phyloP scores from a whole-genome alignment of 2,113 vertebrate species.

The Pristiophorus japonicus region DNA sequence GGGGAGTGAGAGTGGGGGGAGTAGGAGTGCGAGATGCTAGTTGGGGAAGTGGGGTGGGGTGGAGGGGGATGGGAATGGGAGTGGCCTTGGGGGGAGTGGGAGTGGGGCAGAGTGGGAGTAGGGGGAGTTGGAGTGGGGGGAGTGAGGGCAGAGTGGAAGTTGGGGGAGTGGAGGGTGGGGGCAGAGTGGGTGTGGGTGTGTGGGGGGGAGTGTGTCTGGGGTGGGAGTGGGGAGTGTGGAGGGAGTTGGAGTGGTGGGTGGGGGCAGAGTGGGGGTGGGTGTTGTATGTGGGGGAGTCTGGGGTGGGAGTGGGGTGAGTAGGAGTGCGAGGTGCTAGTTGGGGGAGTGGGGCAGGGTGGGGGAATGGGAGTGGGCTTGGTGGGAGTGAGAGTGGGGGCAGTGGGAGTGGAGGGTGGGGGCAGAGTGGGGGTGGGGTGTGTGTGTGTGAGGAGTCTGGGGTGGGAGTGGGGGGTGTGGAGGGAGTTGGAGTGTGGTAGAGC shows the following conservation, averaged over 20 bases:
- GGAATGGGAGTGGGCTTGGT: background rate
- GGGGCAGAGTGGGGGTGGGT: background rate
- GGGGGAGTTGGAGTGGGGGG: background rate
- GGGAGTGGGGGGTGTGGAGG: too few species aligned
- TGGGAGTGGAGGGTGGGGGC: rapidly evolving
- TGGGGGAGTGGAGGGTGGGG: background rate
- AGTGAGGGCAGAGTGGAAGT: too few species aligned
- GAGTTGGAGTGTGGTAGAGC: too few species aligned
- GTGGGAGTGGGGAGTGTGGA: background rate
- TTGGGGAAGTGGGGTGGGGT: background rate
- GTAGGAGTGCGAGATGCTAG: background rate
- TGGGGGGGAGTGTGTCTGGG: background rate
- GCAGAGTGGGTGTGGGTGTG: background rate
- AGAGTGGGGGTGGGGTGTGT: background rate
- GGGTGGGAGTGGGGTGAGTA: background rate
- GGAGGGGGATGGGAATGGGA: background rate
- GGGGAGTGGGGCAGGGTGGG: background rate
- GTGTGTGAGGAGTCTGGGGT: background rate
- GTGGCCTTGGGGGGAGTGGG: background rate
- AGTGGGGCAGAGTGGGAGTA: background rate
- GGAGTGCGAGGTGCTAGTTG: background rate
- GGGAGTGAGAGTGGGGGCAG: background rate
- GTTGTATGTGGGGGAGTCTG: background rate
- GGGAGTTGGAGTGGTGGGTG: background rate
- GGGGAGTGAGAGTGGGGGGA: background rate